A percentile compares a stretch with the other conserved stretches of the same genome.
Evolutionary conservation across 2,113 vertebrate species (phyloP).

Genomic region (Recurvirostra avosetta): DNA sequence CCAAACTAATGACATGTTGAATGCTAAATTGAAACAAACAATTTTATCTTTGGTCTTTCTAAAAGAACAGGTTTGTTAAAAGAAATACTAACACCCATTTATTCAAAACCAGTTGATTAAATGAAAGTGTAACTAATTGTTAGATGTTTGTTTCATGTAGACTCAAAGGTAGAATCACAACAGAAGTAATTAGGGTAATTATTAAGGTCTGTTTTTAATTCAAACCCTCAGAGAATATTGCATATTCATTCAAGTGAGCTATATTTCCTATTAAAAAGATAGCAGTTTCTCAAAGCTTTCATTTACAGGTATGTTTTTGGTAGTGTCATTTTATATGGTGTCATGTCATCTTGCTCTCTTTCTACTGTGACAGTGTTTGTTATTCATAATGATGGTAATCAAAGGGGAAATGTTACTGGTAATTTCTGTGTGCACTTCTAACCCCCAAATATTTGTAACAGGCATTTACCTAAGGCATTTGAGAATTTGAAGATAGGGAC

Average conservation of each 20-base stretch:
- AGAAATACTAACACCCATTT: conserved; percentile 35
- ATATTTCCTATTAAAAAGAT: conserved; percentile 9
- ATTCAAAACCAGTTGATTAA: conserved; percentile 53
- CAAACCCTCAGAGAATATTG: conserved; percentile 49
- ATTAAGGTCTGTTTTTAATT: conserved; percentile 69
- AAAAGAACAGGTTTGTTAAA: conserved; percentile 21
- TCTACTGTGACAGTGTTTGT: conserved; percentile 36
- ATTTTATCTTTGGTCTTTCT: conserved; percentile 56
- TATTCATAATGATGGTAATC: conserved; percentile 42
- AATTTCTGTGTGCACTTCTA: conserved; percentile 35
- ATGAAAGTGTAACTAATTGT: conserved; percentile 58
- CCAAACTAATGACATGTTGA: conserved; percentile 13
- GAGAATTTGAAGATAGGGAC: neutral
- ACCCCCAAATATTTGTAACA: conserved; percentile 35
- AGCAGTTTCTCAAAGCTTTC: conserved; percentile 14
- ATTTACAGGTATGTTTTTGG: conserved; percentile 12
- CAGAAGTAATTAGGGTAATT: conserved; percentile 71
- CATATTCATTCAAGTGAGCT: conserved; percentile 43
- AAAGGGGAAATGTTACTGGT: conserved; percentile 45
- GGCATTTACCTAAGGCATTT: neutral
- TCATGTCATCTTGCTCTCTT: neutral
- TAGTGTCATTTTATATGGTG: neutral
- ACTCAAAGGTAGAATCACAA: conserved; percentile 70
- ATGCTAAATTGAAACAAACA: conserved; percentile 21
- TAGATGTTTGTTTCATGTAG: conserved; percentile 67